Evolutionary conservation across 2,888 invertebrate genomes (phyloP).

Genomic region (Synanthedon formicaeformis): DNA sequence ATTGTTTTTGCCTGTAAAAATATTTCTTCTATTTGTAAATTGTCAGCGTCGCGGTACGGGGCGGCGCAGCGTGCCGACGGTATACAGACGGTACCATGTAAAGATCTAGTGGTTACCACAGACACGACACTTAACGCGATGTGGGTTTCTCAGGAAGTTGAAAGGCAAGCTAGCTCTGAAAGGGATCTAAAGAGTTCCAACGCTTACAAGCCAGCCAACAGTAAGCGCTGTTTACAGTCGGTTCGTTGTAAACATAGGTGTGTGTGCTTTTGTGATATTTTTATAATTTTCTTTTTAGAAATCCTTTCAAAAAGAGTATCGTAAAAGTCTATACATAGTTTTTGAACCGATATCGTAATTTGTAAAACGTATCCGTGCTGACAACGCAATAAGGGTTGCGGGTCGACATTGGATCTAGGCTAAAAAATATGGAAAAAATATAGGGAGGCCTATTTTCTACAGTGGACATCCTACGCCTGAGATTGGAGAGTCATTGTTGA

Average conservation of each 20-base stretch:
- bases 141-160: background rate
- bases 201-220: background rate
- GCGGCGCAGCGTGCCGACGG: too few relatives aligned
- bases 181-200: background rate
- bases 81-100: background rate
- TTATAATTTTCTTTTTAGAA: background rate
- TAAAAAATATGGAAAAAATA: too few relatives aligned
- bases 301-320: background rate
- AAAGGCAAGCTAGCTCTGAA: background rate
- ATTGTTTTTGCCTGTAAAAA: too few relatives aligned
- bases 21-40: too few relatives aligned
- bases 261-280: background rate
- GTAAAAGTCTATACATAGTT: background rate
- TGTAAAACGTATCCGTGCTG: too few relatives aligned
- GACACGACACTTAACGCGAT: background rate
- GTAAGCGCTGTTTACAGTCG: background rate
- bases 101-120: background rate
- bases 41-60: too few relatives aligned
- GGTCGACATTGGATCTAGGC: too few relatives aligned
- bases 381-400: too few relatives aligned
- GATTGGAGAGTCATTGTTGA: too few relatives aligned
- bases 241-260: background rate
- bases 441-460: too few relatives aligned
- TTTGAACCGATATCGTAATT: too few relatives aligned
- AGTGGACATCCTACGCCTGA: too few relatives aligned